These are phyloP conservation scores for Leuciscus idus DNA, from an alignment of 2,113 vertebrate genomes.

Conservation along the genomic window DNA sequence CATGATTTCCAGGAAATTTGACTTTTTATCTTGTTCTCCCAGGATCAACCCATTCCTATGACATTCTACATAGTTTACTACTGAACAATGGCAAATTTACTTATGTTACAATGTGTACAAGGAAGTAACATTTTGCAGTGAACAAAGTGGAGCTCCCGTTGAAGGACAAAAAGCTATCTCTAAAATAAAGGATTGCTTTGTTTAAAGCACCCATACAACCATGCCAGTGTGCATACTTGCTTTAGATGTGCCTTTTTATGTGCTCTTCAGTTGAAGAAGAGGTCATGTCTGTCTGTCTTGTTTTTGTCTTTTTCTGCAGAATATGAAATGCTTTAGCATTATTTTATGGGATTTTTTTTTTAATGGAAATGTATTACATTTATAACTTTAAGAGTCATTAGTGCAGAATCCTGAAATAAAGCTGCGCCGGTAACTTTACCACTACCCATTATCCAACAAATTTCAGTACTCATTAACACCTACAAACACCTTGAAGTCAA, in stretches of 20 bases:
- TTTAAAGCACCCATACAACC: slow-evolving; percentile 31
- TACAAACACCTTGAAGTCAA: no score
- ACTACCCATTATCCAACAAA: neutral
- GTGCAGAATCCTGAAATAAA: neutral
- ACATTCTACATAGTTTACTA: slow-evolving; percentile 42
- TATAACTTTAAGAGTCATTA: neutral
- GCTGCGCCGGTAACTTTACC: neutral
- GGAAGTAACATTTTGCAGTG: slow-evolving; percentile 33
- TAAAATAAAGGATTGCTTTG: slow-evolving; percentile 43
- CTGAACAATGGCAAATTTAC: slow-evolving; percentile 30
- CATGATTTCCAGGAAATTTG: slow-evolving; percentile 37
- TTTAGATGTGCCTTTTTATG: neutral
- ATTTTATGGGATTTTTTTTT: neutral
- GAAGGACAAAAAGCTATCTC: slow-evolving; percentile 39
- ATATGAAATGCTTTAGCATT: neutral
- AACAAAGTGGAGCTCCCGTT: slow-evolving; percentile 30
- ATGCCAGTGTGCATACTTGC: slow-evolving; percentile 14
- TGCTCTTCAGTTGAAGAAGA: neutral
- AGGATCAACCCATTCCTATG: slow-evolving; percentile 18
- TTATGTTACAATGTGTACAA: slow-evolving; percentile 34
- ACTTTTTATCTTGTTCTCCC: slow-evolving; percentile 11
- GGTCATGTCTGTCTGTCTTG: neutral
- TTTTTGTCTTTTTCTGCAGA: neutral
- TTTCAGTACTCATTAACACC: neutral
- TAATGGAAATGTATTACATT: neutral